These are phyloP conservation scores for Cinara cedri DNA, from an alignment of 2,888 invertebrate species.

Conservation along the genomic window DNA sequence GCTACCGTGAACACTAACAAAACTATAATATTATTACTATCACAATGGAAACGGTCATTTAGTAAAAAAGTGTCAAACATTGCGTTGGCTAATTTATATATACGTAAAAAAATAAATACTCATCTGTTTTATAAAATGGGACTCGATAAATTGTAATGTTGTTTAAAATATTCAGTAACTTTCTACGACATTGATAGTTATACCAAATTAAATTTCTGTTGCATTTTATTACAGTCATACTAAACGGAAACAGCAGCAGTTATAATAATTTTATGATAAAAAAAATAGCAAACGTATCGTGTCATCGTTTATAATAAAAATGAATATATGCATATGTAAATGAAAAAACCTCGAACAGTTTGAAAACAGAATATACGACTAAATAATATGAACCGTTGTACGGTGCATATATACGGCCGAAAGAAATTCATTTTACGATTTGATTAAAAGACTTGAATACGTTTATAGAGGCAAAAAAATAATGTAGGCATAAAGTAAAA, in stretches of 20 bases:
- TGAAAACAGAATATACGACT: background rate
- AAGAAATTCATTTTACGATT: too few species aligned
- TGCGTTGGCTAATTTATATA: conserved; percentile 40
- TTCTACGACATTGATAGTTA: conserved; percentile 11
- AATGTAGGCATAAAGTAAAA: too few species aligned
- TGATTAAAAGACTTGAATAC: too few species aligned
- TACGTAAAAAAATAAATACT: background rate
- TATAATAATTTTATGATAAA: background rate
- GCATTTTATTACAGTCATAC: conserved; percentile 3
- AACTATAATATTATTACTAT: too few species aligned
- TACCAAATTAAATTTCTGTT: conserved; percentile 8
- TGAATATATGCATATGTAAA: background rate
- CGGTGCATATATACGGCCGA: too few species aligned
- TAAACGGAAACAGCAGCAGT: conserved; percentile 13
- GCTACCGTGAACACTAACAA: too few species aligned
- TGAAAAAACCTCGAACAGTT: background rate
- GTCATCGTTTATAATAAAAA: conserved; percentile 17
- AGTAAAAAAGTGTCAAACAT: background rate
- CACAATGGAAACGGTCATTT: too few species aligned
- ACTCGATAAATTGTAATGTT: conserved; percentile 9
- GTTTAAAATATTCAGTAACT: conserved; percentile 28
- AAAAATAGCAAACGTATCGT: background rate
- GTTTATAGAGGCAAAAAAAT: too few species aligned
- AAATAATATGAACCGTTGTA: too few species aligned
- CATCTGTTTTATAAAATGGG: conserved; percentile 27